A percentile compares a stretch with the other conserved stretches of the same genome.
Evolutionary conservation across 1,140 invertebrate genomes (phyloP).

Genomic region (Drosophila nigrodunni): DNA sequence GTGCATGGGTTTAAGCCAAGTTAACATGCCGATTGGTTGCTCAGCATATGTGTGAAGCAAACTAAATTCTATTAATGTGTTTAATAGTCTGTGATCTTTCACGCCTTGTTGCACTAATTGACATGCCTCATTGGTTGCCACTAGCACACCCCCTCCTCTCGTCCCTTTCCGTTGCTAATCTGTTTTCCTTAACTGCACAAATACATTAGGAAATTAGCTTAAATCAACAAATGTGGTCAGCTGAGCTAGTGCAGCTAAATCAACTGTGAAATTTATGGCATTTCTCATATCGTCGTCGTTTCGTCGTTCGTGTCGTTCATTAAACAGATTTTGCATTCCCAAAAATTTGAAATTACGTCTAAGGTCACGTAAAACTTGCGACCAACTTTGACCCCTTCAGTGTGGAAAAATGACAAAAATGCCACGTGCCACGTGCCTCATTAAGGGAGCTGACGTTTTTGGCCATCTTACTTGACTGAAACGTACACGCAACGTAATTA

Average conservation of each 20-base stretch:
- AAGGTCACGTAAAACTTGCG: slow-evolving; percentile 65
- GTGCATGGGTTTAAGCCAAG: background rate
- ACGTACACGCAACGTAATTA: slow-evolving; percentile 40
- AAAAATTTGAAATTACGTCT: slow-evolving; percentile 54
- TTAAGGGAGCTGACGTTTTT: slow-evolving; percentile 41
- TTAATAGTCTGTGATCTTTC: slow-evolving; percentile 51
- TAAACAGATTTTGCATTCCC: slow-evolving; percentile 73
- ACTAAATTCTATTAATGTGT: slow-evolving; percentile 35
- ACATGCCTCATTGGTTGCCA: slow-evolving; percentile 62
- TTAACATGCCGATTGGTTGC: slow-evolving; percentile 1
- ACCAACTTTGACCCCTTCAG: slow-evolving; percentile 64
- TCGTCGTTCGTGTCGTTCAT: slow-evolving; percentile 41
- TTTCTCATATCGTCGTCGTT: background rate
- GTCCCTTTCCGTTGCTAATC: slow-evolving; percentile 22
- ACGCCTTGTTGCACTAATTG: slow-evolving; percentile 78
- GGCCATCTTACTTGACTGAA: background rate
- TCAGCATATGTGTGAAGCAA: slow-evolving; percentile 19
- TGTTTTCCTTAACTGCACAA: slow-evolving; percentile 55
- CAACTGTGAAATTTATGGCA: slow-evolving; percentile 76
- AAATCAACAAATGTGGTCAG: slow-evolving; percentile 33
- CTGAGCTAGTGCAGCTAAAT: slow-evolving; percentile 56
- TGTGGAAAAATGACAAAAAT: slow-evolving; percentile 76
- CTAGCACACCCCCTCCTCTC: background rate
- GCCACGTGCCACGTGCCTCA: slow-evolving; percentile 78
- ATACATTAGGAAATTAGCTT: slow-evolving; percentile 57